These are phyloP conservation scores for Lasaia peninsularis DNA, from an alignment of 1,140 invertebrate genomes.

Conservation along the genomic window DNA sequence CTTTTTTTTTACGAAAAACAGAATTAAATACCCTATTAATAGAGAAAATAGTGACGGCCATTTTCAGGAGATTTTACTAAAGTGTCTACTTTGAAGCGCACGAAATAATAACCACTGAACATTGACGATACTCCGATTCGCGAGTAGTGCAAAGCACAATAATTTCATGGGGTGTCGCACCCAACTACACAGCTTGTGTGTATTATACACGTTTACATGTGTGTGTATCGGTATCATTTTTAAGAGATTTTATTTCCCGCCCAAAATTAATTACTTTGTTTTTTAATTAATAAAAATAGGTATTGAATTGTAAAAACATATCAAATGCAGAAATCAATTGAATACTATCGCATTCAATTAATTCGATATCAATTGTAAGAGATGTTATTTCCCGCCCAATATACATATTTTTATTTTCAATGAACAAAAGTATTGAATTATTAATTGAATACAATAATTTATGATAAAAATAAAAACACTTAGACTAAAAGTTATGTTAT, in stretches of 20 bases:
- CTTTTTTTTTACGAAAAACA: too few species aligned
- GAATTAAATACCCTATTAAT: too few species aligned
- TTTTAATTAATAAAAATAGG: too few species aligned
- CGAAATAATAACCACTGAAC: conserved; percentile 10
- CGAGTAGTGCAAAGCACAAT: conserved; percentile 37
- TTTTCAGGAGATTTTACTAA: not conserved
- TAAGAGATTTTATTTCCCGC: not conserved
- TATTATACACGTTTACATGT: conserved; percentile 19
- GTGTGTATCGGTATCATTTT: conserved; percentile 29
- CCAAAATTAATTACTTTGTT: not conserved
- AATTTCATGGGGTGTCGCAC: conserved; percentile 61
- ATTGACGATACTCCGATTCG: conserved; percentile 25
- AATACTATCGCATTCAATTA: too few species aligned
- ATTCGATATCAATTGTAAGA: conserved; percentile 25
- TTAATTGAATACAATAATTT: too few species aligned
- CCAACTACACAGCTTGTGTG: conserved; percentile 26
- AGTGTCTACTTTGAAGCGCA: not conserved
- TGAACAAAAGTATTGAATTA: too few species aligned
- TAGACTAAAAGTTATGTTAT: too few species aligned
- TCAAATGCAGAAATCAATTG: too few species aligned
- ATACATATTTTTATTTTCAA: not conserved
- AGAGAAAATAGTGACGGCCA: too few species aligned
- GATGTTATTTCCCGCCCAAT: not conserved
- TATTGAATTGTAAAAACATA: not conserved
- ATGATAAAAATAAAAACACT: too few species aligned